These are phyloP conservation scores for Saxicola maurus DNA, from an alignment of 2,797 vertebrate species.

Conservation along the genomic window DNA sequence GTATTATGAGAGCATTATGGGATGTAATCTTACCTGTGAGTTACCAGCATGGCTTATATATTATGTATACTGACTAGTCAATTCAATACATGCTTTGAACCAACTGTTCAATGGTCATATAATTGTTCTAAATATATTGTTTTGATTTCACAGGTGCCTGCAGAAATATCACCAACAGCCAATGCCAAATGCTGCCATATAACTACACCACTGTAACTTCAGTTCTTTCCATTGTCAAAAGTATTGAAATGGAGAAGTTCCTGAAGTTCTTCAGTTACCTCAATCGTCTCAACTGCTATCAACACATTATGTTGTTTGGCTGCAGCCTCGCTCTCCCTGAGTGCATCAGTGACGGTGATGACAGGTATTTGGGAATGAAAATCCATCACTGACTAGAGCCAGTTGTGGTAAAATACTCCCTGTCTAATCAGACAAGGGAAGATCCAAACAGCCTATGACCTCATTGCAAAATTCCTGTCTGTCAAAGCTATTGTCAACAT, in stretches of 20 bases:
- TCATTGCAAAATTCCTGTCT: neutral
- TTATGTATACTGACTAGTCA: neutral
- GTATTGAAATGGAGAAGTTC: conserved; percentile 86
- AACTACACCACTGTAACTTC: conserved; percentile 80
- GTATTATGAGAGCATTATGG: neutral
- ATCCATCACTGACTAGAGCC: conserved; percentile 16
- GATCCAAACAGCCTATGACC: neutral
- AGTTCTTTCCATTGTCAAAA: conserved; percentile 76
- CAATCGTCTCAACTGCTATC: conserved; percentile 86
- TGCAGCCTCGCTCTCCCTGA: conserved; percentile 89
- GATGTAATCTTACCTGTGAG: neutral
- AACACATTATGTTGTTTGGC: conserved; percentile 93
- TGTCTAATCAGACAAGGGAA: conserved; percentile 13
- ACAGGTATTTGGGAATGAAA: conserved; percentile 78
- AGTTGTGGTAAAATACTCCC: conserved; percentile 4
- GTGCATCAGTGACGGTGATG: conserved; percentile 72
- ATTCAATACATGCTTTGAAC: neutral
- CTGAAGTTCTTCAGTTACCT: conserved; percentile 90
- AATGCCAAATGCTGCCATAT: conserved; percentile 90
- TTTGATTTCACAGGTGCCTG: conserved; percentile 78
- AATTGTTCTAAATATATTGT: conserved; percentile 33
- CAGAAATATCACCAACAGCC: conserved; percentile 79
- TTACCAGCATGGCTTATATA: neutral
- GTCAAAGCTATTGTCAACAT: neutral
- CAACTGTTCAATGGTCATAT: neutral